Conservation (phyloP, 2,113 vertebrate genomes). For the Ophthalmolycus amberensis region DNA sequence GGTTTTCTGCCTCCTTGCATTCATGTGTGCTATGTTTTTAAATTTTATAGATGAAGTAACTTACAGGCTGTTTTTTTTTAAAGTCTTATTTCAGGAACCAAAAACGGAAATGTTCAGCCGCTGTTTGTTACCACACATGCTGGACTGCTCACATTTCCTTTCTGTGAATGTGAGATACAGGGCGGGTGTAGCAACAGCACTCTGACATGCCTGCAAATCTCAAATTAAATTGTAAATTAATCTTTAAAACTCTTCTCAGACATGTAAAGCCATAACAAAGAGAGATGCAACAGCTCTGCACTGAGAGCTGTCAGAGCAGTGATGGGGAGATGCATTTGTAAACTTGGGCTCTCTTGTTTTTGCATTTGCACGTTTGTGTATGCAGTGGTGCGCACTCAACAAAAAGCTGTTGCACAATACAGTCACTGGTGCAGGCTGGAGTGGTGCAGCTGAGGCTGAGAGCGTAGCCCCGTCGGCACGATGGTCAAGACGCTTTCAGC, state of each 20-base stretch:
- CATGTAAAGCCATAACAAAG: neutral
- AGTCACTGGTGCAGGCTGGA: constrained; percentile 43
- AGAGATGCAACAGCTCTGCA: too few species aligned
- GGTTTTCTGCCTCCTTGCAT: constrained; percentile 6
- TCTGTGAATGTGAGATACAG: neutral
- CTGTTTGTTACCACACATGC: constrained; percentile 24
- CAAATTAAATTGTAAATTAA: neutral
- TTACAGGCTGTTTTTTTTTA: neutral
- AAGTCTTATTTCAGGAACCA: neutral
- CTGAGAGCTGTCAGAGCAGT: neutral
- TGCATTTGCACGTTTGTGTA: constrained; percentile 26
- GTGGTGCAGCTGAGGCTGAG: constrained; percentile 54
- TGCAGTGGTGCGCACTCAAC: constrained; percentile 22
- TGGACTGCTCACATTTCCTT: constrained; percentile 29
- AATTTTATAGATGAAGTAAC: constrained; percentile 23
- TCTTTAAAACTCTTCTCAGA: constrained; percentile 7
- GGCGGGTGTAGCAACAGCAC: neutral
- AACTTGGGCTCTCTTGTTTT: constrained; percentile 20
- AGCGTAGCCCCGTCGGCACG: constrained; percentile 62
- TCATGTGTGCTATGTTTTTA: constrained; percentile 15
- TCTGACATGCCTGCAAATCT: constrained; percentile 1
- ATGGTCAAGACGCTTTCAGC: constrained; percentile 76
- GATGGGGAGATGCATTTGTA: neutral
- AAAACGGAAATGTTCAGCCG: constrained; percentile 25
- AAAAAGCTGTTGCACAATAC: constrained; percentile 52